Evolutionary conservation across 2,797 vertebrate genomes (phyloP), one percentile per base, ranked within the genome.

Genomic region (Typhlichthys eigenmanni): DNA sequence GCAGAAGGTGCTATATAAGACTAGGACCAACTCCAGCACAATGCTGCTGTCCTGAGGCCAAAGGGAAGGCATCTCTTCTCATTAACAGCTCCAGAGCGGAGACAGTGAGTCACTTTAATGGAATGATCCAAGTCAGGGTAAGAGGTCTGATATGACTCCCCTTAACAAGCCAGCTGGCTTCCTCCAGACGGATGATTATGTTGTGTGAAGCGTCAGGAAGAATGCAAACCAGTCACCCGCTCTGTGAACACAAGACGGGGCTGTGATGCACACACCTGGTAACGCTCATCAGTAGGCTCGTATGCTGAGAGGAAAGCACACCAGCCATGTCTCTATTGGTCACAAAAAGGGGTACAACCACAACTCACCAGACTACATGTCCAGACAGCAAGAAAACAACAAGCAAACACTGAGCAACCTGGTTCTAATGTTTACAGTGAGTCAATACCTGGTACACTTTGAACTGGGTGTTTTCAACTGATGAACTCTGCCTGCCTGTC

Each of bases 121-220:
- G n/a, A 51, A 38, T 57, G 54, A 64, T n/a, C 45, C 13, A 24
- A 55, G 65, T 19, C 13, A n/a, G 12, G 61, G 11, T 53, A 24
- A 69, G 72, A 56, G 34, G 52, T 58, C 65, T 63, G 66, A 54
- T 56, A 0, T 32, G 61, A 55, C 73, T 80, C 76, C 71, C 78
- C 75, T 60, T 72, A 52, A 68, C 55, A 59, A 75, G 65, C 55
- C 47, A 73, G 63, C 72, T 59, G 68, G 78, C 65, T 88, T 89
- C 87, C 87, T 82, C 76, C 80, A 71, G 60, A 61, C 75, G 58
- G 73, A 78, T 79, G 79, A 88, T 83, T 79, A 72, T 82, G 87
- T 88, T 89, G 86, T 88, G 68, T 80, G 72, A 49, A 55, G 66
- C 47, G 75, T 67, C 66, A 78, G 79, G 74, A 80, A 72, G 79